phyloP scores from a whole-genome alignment of 2,797 vertebrate species.

The Meriones psammophilus region DNA sequence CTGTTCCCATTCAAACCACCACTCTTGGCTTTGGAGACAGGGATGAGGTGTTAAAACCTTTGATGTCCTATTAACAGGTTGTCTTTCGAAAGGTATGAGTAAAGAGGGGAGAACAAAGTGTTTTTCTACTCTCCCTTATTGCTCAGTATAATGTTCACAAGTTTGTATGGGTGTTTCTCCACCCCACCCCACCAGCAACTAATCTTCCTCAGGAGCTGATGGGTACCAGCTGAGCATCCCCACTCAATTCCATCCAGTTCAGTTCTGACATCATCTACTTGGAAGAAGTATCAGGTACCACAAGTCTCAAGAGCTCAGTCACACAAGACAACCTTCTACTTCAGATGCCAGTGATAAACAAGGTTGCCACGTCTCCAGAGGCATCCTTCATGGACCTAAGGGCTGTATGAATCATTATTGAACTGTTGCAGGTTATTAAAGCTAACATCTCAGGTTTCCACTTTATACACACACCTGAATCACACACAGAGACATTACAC shows the following conservation, averaged over 20 bases:
- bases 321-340: neutral
- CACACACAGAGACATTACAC: neutral
- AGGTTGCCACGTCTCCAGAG: neutral
- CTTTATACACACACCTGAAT: neutral
- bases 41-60: neutral
- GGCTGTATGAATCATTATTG: neutral
- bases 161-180: neutral
- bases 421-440: neutral
- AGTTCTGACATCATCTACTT: neutral
- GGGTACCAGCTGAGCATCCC: neutral
- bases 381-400: neutral
- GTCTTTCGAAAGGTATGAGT: neutral
- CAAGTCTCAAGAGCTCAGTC: neutral
- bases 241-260: neutral
- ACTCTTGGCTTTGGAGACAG: neutral
- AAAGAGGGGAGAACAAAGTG: neutral
- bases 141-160: neutral
- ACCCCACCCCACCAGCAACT: neutral
- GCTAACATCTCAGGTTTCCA: neutral
- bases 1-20: neutral
- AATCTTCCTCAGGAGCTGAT: neutral
- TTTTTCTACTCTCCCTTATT: neutral
- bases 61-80: neutral
- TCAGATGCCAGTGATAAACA: neutral
- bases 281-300: neutral